Evolutionary conservation across 2,113 vertebrate species (phyloP).

Genomic region (Carassius gibelio): DNA sequence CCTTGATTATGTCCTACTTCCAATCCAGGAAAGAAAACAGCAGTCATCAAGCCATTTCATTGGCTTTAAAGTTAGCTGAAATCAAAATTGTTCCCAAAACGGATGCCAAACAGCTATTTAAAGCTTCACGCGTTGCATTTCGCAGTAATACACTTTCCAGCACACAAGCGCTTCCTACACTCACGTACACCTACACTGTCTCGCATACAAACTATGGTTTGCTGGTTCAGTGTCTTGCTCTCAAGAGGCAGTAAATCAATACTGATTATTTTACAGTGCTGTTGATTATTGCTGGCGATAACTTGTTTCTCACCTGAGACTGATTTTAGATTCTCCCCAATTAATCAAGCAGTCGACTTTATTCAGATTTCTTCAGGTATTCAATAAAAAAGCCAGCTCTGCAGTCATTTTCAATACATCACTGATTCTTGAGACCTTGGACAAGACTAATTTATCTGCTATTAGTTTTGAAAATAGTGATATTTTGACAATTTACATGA

Average conservation of each 20-base stretch:
- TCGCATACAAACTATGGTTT: constrained; percentile 34
- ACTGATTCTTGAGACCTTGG: neutral
- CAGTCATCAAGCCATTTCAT: constrained; percentile 5
- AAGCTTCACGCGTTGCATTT: neutral
- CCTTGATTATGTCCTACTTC: neutral
- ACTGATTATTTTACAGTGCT: constrained; percentile 32
- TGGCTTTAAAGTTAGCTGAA: neutral
- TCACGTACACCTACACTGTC: constrained; percentile 22
- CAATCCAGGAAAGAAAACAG: neutral
- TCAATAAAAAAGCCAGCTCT: constrained; percentile 1
- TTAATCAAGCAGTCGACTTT: constrained; percentile 24
- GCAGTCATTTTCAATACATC: neutral
- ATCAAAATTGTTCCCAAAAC: constrained; percentile 1
- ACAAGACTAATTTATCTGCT: neutral
- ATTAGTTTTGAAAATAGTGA: neutral
- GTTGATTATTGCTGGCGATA: constrained; percentile 33
- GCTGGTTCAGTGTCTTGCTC: constrained; percentile 18
- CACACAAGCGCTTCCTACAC: constrained; percentile 8
- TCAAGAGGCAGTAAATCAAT: constrained; percentile 19
- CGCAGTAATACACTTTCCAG: neutral
- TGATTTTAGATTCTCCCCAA: constrained; percentile 14
- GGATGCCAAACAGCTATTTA: constrained; percentile 18
- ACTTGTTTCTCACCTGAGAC: constrained; percentile 16
- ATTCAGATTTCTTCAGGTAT: neutral
- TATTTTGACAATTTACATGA: neutral